Evolutionary conservation across 35 echinoderm and acorn worm species (phyloP).

Genomic region (Heliocidaris erythrogramma): DNA sequence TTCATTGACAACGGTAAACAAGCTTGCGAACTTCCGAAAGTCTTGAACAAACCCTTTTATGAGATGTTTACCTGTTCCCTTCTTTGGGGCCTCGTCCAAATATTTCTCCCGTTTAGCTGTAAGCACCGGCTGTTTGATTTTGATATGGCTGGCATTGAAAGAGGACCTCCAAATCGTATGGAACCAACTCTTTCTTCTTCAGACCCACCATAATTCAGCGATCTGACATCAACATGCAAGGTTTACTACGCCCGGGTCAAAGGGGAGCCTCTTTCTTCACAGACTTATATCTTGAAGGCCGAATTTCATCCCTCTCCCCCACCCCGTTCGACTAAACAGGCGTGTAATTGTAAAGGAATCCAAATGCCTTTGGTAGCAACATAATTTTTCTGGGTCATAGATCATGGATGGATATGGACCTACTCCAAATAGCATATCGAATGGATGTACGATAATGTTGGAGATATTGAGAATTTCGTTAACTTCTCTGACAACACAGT

Average conservation of each 20-base stretch:
- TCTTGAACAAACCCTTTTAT: background rate
- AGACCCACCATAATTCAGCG: background rate
- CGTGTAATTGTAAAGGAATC: background rate
- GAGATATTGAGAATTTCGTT: background rate
- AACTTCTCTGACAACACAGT: background rate
- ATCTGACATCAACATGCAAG: background rate
- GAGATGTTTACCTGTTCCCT: background rate
- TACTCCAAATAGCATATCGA: background rate
- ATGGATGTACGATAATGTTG: background rate
- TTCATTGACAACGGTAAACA: background rate
- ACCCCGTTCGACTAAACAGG: background rate
- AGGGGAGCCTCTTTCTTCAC: background rate
- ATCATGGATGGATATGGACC: background rate
- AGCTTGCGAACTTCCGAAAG: background rate
- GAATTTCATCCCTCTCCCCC: background rate
- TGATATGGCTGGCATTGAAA: background rate
- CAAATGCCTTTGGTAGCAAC: background rate
- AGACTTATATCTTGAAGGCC: background rate
- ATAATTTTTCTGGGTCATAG: too few relatives aligned
- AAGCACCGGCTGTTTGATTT: background rate
- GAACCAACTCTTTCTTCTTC: background rate
- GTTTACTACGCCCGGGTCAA: background rate
- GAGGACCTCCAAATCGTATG: background rate
- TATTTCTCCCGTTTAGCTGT: background rate
- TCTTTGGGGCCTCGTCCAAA: conserved; percentile 1